phyloP scores from a whole-genome alignment of 2,888 invertebrate genomes.

The Coelinius sp. region DNA sequence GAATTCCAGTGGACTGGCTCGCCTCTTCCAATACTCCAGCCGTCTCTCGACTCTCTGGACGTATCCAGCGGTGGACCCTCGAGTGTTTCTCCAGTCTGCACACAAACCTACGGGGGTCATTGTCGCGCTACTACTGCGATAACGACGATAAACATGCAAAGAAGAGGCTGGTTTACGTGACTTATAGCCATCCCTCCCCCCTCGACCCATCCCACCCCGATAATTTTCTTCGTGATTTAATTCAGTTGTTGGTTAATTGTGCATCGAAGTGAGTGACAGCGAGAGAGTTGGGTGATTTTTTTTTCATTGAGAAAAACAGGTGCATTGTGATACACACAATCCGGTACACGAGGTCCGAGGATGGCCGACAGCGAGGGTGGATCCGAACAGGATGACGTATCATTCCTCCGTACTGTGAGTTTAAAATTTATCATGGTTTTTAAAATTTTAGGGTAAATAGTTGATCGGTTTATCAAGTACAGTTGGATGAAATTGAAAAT shows the following conservation, averaged over 20 bases:
- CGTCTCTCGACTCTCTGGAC: not conserved
- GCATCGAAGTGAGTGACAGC: not conserved
- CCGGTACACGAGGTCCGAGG: slow-evolving; percentile 38
- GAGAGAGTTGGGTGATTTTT: not conserved
- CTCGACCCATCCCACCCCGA: not conserved
- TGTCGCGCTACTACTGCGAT: slow-evolving; percentile 11
- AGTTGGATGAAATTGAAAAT: too few relatives aligned
- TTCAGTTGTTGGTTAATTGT: not conserved
- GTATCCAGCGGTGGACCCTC: not conserved
- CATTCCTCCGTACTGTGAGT: slow-evolving; percentile 98
- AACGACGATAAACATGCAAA: slow-evolving; percentile 31
- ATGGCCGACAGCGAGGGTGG: slow-evolving; percentile 97
- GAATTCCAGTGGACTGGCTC: slow-evolving; percentile 7
- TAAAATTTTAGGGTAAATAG: too few relatives aligned
- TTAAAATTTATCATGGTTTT: slow-evolving; percentile 37
- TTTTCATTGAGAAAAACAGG: not conserved
- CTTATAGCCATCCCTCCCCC: not conserved
- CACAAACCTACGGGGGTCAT: slow-evolving; percentile 24
- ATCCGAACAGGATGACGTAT: slow-evolving; percentile 99
- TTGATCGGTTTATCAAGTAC: too few relatives aligned
- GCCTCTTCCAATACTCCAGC: slow-evolving; percentile 9
- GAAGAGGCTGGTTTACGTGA: slow-evolving; percentile 38
- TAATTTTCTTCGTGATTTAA: slow-evolving; percentile 5
- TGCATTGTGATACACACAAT: slow-evolving; percentile 27
- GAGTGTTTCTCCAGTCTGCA: slow-evolving; percentile 17